Conservation (phyloP, 2,888 invertebrate genomes). For the Agrochola lota region DNA sequence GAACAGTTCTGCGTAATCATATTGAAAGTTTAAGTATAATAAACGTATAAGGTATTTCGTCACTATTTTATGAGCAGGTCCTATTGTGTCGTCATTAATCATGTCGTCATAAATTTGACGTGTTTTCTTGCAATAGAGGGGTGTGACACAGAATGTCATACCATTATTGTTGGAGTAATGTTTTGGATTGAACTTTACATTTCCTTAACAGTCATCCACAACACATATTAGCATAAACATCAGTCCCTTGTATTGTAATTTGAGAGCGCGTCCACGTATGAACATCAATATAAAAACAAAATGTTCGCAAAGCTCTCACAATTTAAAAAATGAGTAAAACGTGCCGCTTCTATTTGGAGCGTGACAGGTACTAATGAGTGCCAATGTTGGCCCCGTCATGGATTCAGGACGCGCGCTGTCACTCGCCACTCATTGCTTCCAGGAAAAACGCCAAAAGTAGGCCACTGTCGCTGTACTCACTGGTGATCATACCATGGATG, state of each 20-base stretch:
- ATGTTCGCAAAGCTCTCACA: slow-evolving; percentile 57
- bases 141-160: slow-evolving; percentile 50
- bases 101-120: slow-evolving; percentile 17
- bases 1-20: slow-evolving; percentile 22
- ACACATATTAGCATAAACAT: neutral
- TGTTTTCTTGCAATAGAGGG: slow-evolving; percentile 11
- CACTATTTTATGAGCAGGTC: neutral
- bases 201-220: neutral
- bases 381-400: slow-evolving; percentile 65
- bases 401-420: slow-evolving; percentile 72
- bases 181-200: neutral
- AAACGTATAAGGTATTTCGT: neutral
- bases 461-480: slow-evolving; percentile 65
- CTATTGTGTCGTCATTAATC: slow-evolving; percentile 28
- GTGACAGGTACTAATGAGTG: slow-evolving; percentile 83
- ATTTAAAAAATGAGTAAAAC: slow-evolving; percentile 70
- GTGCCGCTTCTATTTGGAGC: slow-evolving; percentile 76
- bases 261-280: slow-evolving; percentile 28
- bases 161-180: neutral
- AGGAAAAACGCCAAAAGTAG: slow-evolving; percentile 76
- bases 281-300: slow-evolving; percentile 43
- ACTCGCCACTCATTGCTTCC: slow-evolving; percentile 71
- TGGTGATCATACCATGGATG: slow-evolving; percentile 9
- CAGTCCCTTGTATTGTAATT: slow-evolving; percentile 37
- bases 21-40: slow-evolving; percentile 24